Base-by-base conservation (phyloP, 2,797 vertebrate genomes). In the Erpetoichthys calabaricus region DNA sequence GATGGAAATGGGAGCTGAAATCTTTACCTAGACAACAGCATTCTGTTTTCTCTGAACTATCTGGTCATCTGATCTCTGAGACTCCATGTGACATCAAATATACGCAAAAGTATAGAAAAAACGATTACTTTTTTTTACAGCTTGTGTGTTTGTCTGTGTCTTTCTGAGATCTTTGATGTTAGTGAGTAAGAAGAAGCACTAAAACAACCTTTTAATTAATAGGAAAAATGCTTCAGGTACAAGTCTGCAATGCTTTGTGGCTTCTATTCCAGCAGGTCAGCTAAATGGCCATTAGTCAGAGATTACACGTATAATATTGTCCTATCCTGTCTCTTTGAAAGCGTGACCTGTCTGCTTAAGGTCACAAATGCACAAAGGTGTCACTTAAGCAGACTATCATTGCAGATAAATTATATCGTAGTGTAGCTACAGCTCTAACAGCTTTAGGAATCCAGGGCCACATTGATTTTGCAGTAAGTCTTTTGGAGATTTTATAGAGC, bases 231-330 rank as follows among this genome's bases (percentile, higher is more conserved):
- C 45, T 47, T 55, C 58, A 61, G 64, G 60, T 64, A 62, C 53
- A 45, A 59, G 49, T 45, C 42, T 58, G 45, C 65, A 54, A 62
- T 49, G 58, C 53, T 63, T 51, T 58, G 50, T 47, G 46, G 59
- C 50, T 56, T 61, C 56, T 57, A 53, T 63, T 58, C 64, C 58
- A 65, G 57, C 55, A 69, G 70, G 64, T 66, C 64, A 60, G 67
- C 66, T 67, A 66, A 67, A 71, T 67, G 71, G 62, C 67, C 72
- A 81, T 84, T 81, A 82, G 71, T 70, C 63, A 62, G 67, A 8
- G 66, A 82, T 80, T 78, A 78, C 70, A 73, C 72, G 70, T 66
- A 72, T 67, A 76, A 67, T 71, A 69, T 68, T 62, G 61, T 52
- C 57, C 63, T 75, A 60, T 68, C 76, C 67, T 64, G 66, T 62